Evolutionary conservation across 2,113 vertebrate genomes (phyloP).

Genomic region (Zosterops pallidus): DNA sequence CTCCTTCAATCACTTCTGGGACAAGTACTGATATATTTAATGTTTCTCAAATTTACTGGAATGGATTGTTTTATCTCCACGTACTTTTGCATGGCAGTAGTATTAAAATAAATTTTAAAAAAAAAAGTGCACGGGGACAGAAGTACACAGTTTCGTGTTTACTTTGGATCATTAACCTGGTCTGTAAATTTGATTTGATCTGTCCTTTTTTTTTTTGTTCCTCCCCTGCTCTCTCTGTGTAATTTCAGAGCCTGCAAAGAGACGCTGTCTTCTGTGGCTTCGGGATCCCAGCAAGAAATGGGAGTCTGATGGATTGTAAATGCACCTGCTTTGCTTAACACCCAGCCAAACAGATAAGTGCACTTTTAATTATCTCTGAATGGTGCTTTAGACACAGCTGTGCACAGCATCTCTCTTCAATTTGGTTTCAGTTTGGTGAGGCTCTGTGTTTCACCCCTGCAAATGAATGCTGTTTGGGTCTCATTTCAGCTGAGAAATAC

Average conservation of each 20-base stretch:
- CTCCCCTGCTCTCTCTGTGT: not conserved
- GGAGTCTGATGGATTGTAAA: constrained; percentile 32
- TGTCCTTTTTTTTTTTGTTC: constrained; percentile 2
- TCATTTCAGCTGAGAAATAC: not conserved
- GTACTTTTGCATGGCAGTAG: not conserved
- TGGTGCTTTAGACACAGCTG: not conserved
- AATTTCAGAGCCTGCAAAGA: constrained; percentile 33
- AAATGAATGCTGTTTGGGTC: not conserved
- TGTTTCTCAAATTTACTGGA: not conserved
- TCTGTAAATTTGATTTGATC: constrained; percentile 54
- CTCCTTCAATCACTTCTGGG: not conserved
- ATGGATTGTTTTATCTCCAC: not conserved
- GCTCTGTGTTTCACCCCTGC: not conserved
- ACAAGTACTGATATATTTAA: not conserved
- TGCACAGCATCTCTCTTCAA: not conserved
- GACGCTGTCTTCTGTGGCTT: not conserved
- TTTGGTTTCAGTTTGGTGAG: not conserved
- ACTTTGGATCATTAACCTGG: constrained; percentile 57
- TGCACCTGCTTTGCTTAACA: constrained; percentile 7
- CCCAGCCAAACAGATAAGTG: constrained; percentile 63
- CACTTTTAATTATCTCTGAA: constrained; percentile 28
- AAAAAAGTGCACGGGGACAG: not conserved
- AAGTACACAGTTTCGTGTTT: constrained; percentile 42
- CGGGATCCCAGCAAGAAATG: constrained; percentile 6
- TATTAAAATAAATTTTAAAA: not conserved